Evolutionary conservation across 1,140 invertebrate species (phyloP).

Genomic region (Drosophila hydei): DNA sequence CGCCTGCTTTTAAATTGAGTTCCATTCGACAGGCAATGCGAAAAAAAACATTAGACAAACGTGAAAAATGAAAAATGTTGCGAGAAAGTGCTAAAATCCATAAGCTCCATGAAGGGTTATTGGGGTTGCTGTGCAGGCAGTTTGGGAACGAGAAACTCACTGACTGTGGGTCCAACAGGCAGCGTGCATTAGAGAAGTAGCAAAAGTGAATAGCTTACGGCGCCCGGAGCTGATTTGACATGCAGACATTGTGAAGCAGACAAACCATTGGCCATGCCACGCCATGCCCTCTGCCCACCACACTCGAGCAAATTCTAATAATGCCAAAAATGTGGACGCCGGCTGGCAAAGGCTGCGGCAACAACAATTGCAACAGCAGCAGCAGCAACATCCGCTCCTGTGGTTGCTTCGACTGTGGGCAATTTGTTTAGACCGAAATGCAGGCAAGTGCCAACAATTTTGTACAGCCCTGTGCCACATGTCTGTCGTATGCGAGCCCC

Average conservation of each 20-base stretch:
- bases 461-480: conserved; percentile 19
- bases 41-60: background rate
- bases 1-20: conserved; percentile 1
- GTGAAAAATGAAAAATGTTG: conserved; percentile 6
- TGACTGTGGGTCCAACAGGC: conserved; percentile 20
- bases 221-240: conserved; percentile 23
- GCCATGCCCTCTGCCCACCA: background rate
- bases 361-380: conserved; percentile 14
- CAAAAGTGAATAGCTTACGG: conserved; percentile 25
- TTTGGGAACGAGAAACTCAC: conserved; percentile 12
- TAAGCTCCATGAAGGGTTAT: background rate
- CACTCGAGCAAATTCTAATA: conserved; percentile 59
- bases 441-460: conserved; percentile 64
- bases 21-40: background rate
- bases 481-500: conserved; percentile 15
- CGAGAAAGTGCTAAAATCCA: conserved; percentile 10
- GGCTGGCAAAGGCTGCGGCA: conserved; percentile 17
- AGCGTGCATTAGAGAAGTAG: conserved; percentile 22
- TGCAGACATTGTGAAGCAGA: conserved; percentile 17
- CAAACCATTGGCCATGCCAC: conserved; percentile 22
- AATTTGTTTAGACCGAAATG: conserved; percentile 54
- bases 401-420: conserved; percentile 26
- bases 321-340: conserved; percentile 59
- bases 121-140: conserved; percentile 1
- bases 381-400: conserved; percentile 14